Evolutionary conservation across 2,888 invertebrate species (phyloP), one percentile per base, ranked within the genome.

Genomic region (Apamea anceps): DNA sequence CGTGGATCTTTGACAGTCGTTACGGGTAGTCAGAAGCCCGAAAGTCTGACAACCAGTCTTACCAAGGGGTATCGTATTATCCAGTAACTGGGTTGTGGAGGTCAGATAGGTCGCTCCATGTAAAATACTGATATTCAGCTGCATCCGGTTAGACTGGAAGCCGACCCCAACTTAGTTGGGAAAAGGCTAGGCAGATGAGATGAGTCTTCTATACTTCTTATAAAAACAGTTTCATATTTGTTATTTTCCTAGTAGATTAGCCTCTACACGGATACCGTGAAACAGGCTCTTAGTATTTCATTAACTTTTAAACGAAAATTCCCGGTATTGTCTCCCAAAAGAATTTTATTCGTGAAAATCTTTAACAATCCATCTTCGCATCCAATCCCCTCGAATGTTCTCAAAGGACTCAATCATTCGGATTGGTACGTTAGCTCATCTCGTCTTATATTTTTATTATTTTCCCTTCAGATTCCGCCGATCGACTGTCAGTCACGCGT

Each of bases 401-500:
- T 78, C 68, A 74, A 82, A 82, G 54, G 77, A 81, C 84, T 87
- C 89, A 88, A 88, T 88, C 84, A 82, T 79, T 75, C 66, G 72
- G 67, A 85, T 79, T 87, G 87, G 85, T 77, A 80, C 76, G 78
- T 88, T 75, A 79, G 78, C 80, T 83, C 72, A 82, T 77, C 75
- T 85, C 70, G 68, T 51, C 77, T 79, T 78, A 86, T 77, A 85
- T 80, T 75, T 86, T 86, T 88, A 78, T 86, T 88, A 86, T 88
- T 79, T 79, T 76, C 21, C 28, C 62, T 71, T 71, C 76, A 76
- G 74, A 71, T 86, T 77, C 72, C 66, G 28, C n/a, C 71, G 63
- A 74, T 81, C 71, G 77, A 68, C 81, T 86, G 81, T 74, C 82
- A 88, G 74, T 86, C 82, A 78, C 3, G n/a, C 45, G 72, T 72